These are phyloP conservation scores for Lepilemur septentrionalis DNA, from an alignment of 2,797 vertebrate species.

Conservation along the genomic window DNA sequence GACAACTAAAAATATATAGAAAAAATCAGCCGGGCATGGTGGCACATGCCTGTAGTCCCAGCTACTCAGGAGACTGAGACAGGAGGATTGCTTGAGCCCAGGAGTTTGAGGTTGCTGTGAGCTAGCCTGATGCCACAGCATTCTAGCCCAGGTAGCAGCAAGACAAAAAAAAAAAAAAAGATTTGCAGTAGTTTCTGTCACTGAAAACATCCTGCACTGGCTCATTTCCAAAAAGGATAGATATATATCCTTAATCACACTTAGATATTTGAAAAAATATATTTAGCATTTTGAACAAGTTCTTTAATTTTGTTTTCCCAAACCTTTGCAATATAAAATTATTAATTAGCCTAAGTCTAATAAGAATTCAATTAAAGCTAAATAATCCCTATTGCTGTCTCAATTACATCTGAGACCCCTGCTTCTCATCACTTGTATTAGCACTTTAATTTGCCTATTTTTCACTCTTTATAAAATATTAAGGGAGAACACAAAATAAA, in stretches of 20 bases:
- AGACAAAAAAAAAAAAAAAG: not conserved
- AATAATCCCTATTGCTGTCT: constrained; percentile 61
- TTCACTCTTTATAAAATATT: constrained; percentile 56
- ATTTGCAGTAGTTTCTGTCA: not conserved
- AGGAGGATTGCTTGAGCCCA: no score
- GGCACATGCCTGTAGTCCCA: no score
- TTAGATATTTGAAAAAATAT: not conserved
- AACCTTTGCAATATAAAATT: constrained; percentile 62
- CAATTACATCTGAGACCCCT: constrained; percentile 35
- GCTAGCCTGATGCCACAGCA: no score
- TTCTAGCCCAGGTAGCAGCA: no score
- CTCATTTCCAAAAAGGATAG: not conserved
- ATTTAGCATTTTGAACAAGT: constrained; percentile 53
- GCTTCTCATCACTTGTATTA: constrained; percentile 52
- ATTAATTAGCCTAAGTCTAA: constrained; percentile 65
- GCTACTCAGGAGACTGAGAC: no score
- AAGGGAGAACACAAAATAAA: constrained; percentile 43
- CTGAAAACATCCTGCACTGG: not conserved
- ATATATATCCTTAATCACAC: constrained; percentile 31
- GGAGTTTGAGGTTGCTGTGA: no score
- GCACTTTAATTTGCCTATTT: constrained; percentile 57
- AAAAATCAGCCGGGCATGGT: no score
- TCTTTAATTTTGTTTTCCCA: constrained; percentile 51
- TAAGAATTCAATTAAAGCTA: constrained; percentile 58
- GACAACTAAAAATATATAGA: no score